These are phyloP conservation scores for Gallinago solitaria DNA, from an alignment of 2,797 vertebrate species.

Conservation along the genomic window DNA sequence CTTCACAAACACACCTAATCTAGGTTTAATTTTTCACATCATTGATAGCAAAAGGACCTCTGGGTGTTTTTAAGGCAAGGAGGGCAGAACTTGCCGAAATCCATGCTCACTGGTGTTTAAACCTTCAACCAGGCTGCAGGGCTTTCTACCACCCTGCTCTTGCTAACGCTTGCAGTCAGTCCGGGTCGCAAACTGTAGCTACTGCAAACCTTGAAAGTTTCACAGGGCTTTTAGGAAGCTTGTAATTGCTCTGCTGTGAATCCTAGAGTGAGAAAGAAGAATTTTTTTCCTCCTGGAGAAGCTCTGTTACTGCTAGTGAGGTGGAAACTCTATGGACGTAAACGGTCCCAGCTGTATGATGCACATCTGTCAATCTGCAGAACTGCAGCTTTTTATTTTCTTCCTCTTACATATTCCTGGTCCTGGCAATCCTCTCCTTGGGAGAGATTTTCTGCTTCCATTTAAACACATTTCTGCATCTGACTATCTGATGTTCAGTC, in stretches of 20 bases:
- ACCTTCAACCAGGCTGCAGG: background rate
- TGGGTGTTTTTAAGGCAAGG: background rate
- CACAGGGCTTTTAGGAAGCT: background rate
- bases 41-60: background rate
- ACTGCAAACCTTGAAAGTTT: background rate
- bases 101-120: fast-evolving
- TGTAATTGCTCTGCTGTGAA: background rate
- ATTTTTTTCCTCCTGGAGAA: too few relatives aligned
- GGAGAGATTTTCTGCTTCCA: background rate
- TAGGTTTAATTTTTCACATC: background rate
- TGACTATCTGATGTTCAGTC: background rate
- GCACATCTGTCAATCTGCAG: background rate
- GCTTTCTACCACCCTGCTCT: background rate
- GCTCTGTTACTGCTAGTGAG: background rate
- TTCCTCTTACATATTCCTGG: background rate
- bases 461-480: background rate
- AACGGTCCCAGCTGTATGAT: background rate
- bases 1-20: background rate
- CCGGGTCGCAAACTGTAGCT: background rate
- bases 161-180: background rate
- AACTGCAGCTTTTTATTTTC: background rate
- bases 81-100: background rate
- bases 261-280: background rate
- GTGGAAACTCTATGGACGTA: background rate
- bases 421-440: background rate